Conservation (phyloP, 2,797 vertebrate species). For the Sebastes kiyomatsui region DNA sequence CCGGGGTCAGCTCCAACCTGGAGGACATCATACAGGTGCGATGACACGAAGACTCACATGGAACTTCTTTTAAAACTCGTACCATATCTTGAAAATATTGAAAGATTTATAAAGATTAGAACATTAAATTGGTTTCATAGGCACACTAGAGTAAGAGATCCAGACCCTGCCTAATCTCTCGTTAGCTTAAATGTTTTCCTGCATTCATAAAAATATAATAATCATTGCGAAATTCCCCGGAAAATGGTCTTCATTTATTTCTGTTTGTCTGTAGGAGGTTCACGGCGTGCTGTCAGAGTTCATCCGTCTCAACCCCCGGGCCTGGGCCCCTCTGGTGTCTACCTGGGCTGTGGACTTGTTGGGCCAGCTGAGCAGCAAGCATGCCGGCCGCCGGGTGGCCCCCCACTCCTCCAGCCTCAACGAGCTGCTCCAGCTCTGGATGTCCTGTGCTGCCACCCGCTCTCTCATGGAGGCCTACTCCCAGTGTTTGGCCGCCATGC, state of each 20-base stretch:
- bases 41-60: not conserved
- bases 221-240: not conserved
- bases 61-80: not conserved
- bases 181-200: not conserved
- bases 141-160: not conserved
- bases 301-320: constrained; percentile 87
- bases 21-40: constrained; percentile 83
- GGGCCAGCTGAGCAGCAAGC: constrained; percentile 94
- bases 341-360: constrained; percentile 95
- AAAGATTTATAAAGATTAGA: not conserved
- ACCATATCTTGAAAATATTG: not conserved
- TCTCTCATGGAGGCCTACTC: constrained; percentile 95
- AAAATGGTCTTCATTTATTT: not conserved
- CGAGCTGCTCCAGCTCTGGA: constrained; percentile 95
- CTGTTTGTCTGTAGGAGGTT: constrained; percentile 80
- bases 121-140: not conserved
- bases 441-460: constrained; percentile 91
- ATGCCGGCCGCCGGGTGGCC: constrained; percentile 87
- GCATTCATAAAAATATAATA: not conserved
- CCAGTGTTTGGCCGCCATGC: constrained; percentile 93
- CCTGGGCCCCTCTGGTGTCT: constrained; percentile 93
- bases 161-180: not conserved
- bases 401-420: constrained; percentile 91
- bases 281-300: constrained; percentile 89
- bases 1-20: constrained; percentile 70